These are phyloP conservation scores for Tylochromis polylepis DNA, from an alignment of 2,113 vertebrate genomes.

Conservation along the genomic window DNA sequence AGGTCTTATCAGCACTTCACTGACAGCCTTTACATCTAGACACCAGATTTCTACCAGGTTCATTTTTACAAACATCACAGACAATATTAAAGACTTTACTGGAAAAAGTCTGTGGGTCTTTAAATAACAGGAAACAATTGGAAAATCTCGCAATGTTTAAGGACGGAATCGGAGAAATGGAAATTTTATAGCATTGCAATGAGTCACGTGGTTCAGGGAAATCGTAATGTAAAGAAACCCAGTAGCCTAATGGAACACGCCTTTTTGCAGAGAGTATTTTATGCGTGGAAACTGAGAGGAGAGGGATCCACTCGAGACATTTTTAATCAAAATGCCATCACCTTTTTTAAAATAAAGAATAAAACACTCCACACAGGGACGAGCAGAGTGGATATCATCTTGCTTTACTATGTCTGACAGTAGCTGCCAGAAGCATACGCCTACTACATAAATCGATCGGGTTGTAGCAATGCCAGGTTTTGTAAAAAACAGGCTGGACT, in stretches of 20 bases:
- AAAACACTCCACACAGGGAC: neutral
- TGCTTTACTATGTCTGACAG: slow-evolving; percentile 39
- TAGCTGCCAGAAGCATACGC: slow-evolving; percentile 5
- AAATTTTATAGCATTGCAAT: neutral
- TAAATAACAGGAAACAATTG: neutral
- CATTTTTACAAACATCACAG: neutral
- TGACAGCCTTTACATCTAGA: neutral
- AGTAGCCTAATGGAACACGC: neutral
- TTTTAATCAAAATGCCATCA: neutral
- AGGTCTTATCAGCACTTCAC: neutral
- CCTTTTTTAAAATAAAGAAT: neutral
- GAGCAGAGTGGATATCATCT: neutral
- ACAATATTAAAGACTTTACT: neutral
- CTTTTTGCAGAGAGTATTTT: neutral
- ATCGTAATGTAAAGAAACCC: neutral
- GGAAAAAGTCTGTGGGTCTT: neutral
- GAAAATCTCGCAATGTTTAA: neutral
- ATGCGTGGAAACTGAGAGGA: neutral
- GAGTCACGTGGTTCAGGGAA: neutral
- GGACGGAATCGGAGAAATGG: neutral
- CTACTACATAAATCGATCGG: slow-evolving; percentile 24
- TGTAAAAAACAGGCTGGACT: neutral
- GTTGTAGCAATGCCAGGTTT: neutral
- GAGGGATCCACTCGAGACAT: neutral
- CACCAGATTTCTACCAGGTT: neutral